Evolutionary conservation across 2,888 invertebrate species (phyloP).

Genomic region (Allacma fusca): DNA sequence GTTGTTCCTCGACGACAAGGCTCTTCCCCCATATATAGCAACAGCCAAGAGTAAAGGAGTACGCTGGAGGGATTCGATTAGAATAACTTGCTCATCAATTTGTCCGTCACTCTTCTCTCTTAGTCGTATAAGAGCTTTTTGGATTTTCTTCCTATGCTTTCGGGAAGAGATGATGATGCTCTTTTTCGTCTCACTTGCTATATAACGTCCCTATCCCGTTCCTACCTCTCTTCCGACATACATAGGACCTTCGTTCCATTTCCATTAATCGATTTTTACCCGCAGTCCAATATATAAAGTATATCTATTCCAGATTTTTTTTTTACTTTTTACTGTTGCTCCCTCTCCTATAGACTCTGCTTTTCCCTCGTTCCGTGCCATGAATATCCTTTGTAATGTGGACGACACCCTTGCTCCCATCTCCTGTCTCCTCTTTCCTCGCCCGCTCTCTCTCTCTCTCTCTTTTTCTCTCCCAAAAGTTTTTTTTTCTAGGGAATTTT

Average conservation of each 20-base stretch:
- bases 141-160: neutral
- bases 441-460: too few relatives aligned
- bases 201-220: neutral
- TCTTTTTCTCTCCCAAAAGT: neutral
- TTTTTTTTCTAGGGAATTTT: neutral
- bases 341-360: neutral
- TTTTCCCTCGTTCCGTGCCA: constrained; percentile 3
- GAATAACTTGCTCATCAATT: constrained; percentile 41
- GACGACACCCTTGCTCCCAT: constrained; percentile 8
- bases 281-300: constrained; percentile 16
- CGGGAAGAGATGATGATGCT: constrained; percentile 2
- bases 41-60: neutral
- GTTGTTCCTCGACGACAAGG: neutral
- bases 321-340: constrained; percentile 16
- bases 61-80: constrained; percentile 35
- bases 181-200: neutral
- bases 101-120: constrained; percentile 37
- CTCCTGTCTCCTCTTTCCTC: neutral
- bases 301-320: neutral
- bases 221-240: neutral
- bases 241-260: neutral
- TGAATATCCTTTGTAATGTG: constrained; percentile 12
- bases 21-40: neutral
- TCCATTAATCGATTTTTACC: constrained; percentile 16
- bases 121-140: neutral